Base-by-base conservation (phyloP, 2,888 invertebrate genomes). In the Deroplatys truncata region DNA sequence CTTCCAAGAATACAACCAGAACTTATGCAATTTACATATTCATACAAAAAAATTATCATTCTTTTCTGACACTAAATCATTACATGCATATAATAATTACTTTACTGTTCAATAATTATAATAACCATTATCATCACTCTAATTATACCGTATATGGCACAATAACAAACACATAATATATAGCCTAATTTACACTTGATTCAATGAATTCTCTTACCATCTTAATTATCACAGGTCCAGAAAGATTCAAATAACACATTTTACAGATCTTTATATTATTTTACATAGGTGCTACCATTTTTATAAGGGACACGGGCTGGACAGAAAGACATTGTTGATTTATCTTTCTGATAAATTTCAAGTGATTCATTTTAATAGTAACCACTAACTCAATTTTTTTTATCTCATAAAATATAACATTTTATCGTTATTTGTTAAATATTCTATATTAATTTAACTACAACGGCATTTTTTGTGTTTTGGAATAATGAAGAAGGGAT, bases 141-240 rank as follows among this genome's bases (percentile, higher is more conserved):
- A 88, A 88, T 88, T 84, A 84, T 84, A 88, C 88, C 88, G 29
- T 88, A 89, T 89, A 89, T 89, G 89, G 89, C 89, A 89, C 89
- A 89, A 72, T 84, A 88, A 88, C 88, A 88, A 84, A 88, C 88
- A 88, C 84, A 84, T 88, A 82, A 88, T 84, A 88, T 88, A 88
- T 85, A n/a, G 49, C 82, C 86, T 86, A 86, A 86, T 86, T 86
- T 86, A 82, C 86, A 82, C 35, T 85, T 82, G 72, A 28, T 31
- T 86, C 86, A 28, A 72, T 82, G 56, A 29, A 28, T 29, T 88
- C 84, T 84, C 82, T 88, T 49, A 84, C 85, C 89, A 72, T 82
- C 85, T 85, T 85, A 72, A n/a, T 84, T 89, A 89, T 89, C 89
- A 89, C 89, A 89, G 89, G 89, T 85, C 89, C 89, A 85, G 82